phyloP scores from a whole-genome alignment of 2,113 vertebrate genomes.

The Noctilio leporinus region DNA sequence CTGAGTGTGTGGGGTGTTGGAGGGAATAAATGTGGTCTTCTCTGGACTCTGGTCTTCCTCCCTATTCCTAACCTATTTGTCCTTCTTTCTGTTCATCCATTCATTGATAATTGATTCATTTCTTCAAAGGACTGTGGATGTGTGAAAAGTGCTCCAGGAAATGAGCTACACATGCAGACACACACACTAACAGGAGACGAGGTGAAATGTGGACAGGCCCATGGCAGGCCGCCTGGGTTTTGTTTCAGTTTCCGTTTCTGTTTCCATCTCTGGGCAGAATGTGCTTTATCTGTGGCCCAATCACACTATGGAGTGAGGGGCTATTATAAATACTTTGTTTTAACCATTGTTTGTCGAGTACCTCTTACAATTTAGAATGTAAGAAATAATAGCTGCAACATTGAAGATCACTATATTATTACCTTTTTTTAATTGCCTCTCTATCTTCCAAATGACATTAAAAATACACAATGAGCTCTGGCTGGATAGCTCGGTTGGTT shows the following conservation, averaged over 20 bases:
- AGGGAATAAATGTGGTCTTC: background rate
- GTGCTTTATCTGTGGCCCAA: background rate
- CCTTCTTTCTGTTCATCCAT: background rate
- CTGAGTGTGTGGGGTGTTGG: too few species aligned
- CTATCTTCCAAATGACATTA: background rate
- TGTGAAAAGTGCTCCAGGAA: background rate
- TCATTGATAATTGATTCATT: background rate
- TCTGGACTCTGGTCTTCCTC: background rate
- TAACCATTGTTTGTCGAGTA: background rate
- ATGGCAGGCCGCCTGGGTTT: background rate
- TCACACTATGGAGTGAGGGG: background rate
- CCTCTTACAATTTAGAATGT: background rate
- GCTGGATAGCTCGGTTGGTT: too few species aligned
- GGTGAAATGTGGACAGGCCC: background rate
- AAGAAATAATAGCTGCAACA: background rate
- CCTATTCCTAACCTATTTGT: background rate
- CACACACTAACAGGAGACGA: background rate
- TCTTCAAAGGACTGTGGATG: background rate
- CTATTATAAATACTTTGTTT: background rate
- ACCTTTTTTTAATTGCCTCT: background rate
- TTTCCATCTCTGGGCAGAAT: background rate
- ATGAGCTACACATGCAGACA: background rate
- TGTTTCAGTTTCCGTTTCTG: background rate
- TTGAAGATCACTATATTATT: background rate
- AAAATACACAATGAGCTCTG: background rate